Evolutionary conservation across 2,113 vertebrate species (phyloP).

Genomic region (Corythaixoides concolor): DNA sequence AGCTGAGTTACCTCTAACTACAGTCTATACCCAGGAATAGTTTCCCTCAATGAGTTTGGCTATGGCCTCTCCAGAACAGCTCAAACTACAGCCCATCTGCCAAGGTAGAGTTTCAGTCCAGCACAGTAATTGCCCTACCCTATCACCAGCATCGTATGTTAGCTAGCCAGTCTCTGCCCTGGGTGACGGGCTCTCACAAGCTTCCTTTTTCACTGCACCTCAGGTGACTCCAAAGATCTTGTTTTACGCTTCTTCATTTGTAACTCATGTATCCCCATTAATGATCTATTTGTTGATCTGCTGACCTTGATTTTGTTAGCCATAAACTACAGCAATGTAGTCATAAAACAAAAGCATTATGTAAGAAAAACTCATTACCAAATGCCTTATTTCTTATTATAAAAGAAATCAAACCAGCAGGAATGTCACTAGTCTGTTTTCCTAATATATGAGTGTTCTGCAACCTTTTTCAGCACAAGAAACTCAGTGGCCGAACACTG

Average conservation of each 20-base stretch:
- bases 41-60: not conserved
- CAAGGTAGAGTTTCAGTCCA: not conserved
- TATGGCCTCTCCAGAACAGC: not conserved
- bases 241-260: not conserved
- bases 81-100: not conserved
- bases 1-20: not conserved
- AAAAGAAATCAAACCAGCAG: not conserved
- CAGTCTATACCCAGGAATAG: not conserved
- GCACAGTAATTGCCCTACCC: accelerated
- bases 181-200: accelerated
- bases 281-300: not conserved
- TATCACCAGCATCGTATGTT: not conserved
- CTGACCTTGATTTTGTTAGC: not conserved
- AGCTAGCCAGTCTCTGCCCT: not conserved
- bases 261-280: not conserved
- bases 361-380: not conserved
- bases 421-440: not conserved
- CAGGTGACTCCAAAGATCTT: not conserved
- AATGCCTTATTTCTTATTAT: not conserved
- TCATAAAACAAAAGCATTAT: not conserved
- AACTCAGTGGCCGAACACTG: not conserved
- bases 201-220: not conserved
- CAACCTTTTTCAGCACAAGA: not conserved
- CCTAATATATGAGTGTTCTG: not conserved
- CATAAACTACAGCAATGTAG: not conserved